phyloP scores from a whole-genome alignment of 2,888 invertebrate species.

The Falcaria lacertinaria region DNA sequence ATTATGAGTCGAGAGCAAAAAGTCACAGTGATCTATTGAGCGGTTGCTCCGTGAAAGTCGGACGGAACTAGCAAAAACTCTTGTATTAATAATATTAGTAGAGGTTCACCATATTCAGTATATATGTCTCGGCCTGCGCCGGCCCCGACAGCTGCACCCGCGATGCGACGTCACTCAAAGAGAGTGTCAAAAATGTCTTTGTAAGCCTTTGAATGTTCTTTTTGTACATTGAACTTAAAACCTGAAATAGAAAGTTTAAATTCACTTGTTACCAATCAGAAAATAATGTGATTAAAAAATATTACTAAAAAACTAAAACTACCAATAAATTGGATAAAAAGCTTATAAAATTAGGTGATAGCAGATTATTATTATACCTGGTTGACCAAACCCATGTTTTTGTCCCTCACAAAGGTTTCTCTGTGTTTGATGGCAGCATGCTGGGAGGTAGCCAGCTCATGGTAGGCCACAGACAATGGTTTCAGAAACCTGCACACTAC shows the following conservation, averaged over 20 bases:
- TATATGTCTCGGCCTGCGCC: constrained; percentile 94
- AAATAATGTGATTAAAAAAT: too few relatives aligned
- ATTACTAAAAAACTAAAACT: too few relatives aligned
- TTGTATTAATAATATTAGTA: too few relatives aligned
- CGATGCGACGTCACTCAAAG: constrained; percentile 92
- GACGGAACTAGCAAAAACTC: too few relatives aligned
- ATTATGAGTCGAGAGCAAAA: too few relatives aligned
- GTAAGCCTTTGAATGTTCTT: constrained; percentile 98
- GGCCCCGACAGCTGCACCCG: constrained; percentile 92
- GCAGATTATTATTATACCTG: too few relatives aligned
- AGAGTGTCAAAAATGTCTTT: constrained; percentile 94
- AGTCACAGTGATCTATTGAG: too few relatives aligned
- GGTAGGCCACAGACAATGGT: constrained; percentile 91
- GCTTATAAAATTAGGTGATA: too few relatives aligned
- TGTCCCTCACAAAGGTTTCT: constrained; percentile 88
- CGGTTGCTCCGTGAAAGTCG: too few relatives aligned
- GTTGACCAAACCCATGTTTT: constrained; percentile 88
- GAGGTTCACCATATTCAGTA: constrained; percentile 94
- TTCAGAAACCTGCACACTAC: constrained; percentile 92
- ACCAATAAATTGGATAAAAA: too few relatives aligned
- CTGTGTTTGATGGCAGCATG: constrained; percentile 88
- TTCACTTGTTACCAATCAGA: too few relatives aligned
- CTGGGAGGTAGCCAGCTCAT: constrained; percentile 92
- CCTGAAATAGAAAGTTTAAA: constrained; percentile 73
- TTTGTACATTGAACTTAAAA: constrained; percentile 93